These are phyloP conservation scores for Lacerta viridis DNA, from an alignment of 2,797 vertebrate species.

Conservation along the genomic window DNA sequence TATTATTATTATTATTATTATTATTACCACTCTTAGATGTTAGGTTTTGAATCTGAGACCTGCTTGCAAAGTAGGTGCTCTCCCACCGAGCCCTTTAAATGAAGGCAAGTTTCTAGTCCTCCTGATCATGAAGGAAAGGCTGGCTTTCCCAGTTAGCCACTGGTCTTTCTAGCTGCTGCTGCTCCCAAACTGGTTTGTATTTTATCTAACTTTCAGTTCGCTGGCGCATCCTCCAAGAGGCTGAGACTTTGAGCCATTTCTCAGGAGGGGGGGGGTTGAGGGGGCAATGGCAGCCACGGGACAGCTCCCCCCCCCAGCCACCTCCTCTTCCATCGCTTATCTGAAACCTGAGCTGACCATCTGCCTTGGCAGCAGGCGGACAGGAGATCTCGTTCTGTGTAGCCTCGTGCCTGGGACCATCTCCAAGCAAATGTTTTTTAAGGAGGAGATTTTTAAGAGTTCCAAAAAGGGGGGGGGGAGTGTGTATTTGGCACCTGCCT, in stretches of 20 bases:
- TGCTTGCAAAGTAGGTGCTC: too few relatives aligned
- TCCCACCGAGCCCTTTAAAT: too few relatives aligned
- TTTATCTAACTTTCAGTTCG: too few relatives aligned
- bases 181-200: not conserved
- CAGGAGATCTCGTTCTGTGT: not conserved
- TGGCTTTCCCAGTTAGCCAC: too few relatives aligned
- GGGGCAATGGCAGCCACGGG: not conserved
- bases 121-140: too few relatives aligned
- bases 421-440: conserved; percentile 14
- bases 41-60: too few relatives aligned
- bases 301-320: not conserved
- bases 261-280: too few relatives aligned
- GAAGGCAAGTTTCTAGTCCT: not conserved
- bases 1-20: too few relatives aligned
- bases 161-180: too few relatives aligned
- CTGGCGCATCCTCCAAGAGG: too few relatives aligned
- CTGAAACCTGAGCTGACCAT: conserved; percentile 20
- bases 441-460: not conserved
- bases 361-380: not conserved
- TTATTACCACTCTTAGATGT: too few relatives aligned
- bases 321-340: not conserved
- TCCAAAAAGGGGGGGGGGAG: fast-evolving
- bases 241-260: not conserved
- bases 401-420: not conserved
- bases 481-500: not conserved